Evolutionary conservation across 2,797 vertebrate species (phyloP).

Genomic region (Anguilla megastoma): DNA sequence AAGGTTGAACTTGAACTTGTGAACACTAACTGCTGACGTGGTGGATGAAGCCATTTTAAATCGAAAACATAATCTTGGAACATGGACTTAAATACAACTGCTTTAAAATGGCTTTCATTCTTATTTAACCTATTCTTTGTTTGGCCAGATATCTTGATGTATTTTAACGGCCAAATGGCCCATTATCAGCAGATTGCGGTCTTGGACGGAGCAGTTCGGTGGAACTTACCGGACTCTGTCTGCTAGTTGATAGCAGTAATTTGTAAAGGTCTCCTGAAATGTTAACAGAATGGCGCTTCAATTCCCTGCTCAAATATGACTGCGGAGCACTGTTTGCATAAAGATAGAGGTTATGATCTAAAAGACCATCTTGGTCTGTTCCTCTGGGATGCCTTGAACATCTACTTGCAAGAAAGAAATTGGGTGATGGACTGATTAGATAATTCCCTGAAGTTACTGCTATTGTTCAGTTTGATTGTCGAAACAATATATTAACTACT

Average conservation of each 20-base stretch:
- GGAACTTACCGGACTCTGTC: constrained; percentile 38
- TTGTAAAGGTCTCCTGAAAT: constrained; percentile 60
- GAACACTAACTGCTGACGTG: not conserved
- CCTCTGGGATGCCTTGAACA: not conserved
- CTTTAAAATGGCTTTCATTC: not conserved
- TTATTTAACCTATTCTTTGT: not conserved
- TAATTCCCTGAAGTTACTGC: not conserved
- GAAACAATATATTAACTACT: not conserved
- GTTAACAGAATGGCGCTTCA: constrained; percentile 45
- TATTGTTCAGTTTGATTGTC: not conserved
- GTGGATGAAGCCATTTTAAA: not conserved
- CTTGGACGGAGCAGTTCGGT: not conserved
- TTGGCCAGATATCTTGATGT: not conserved
- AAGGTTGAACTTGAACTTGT: not conserved
- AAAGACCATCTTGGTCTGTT: constrained; percentile 27
- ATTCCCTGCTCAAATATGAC: constrained; percentile 28
- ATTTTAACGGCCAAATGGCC: not conserved
- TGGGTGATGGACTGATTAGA: not conserved
- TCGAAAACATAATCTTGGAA: not conserved
- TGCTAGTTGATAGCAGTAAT: constrained; percentile 55
- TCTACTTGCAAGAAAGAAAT: not conserved
- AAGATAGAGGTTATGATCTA: constrained; percentile 50
- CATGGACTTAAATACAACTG: not conserved
- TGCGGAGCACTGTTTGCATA: constrained; percentile 55
- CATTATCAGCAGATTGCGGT: not conserved